phyloP scores from a whole-genome alignment of 2,113 vertebrate genomes.

The Aspiorhynchus laticeps region DNA sequence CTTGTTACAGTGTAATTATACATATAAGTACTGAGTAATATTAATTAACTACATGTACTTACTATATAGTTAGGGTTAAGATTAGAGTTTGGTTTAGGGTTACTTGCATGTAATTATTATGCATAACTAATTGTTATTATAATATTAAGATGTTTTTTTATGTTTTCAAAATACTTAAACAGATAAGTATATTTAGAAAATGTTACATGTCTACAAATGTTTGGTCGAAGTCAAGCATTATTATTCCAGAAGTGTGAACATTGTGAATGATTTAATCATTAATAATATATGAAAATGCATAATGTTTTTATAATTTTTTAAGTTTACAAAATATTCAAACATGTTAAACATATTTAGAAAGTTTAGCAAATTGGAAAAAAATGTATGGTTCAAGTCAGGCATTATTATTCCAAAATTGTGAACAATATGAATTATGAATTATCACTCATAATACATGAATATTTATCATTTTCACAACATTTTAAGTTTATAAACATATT shows the following conservation, averaged over 20 bases:
- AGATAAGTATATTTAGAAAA: neutral
- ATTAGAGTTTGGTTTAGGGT: no score
- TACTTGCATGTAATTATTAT: no score
- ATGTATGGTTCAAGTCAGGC: no score
- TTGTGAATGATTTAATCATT: neutral
- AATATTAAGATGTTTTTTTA: no score
- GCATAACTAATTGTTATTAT: no score
- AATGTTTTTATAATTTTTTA: neutral
- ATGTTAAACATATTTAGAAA: no score
- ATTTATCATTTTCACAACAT: neutral
- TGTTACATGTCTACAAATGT: neutral
- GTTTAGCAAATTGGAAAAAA: neutral
- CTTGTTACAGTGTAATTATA: no score
- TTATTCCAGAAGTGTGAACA: neutral
- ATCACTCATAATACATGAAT: neutral
- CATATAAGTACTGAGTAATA: no score
- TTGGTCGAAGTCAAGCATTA: neutral
- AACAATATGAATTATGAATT: neutral
- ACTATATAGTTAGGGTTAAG: no score
- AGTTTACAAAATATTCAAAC: neutral
- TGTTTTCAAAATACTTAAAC: no score
- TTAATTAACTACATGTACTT: no score
- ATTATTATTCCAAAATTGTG: neutral
- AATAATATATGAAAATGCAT: neutral
- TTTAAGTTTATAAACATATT: neutral